Conservation (phyloP, 1,140 invertebrate species). For the Plodia interpunctella region DNA sequence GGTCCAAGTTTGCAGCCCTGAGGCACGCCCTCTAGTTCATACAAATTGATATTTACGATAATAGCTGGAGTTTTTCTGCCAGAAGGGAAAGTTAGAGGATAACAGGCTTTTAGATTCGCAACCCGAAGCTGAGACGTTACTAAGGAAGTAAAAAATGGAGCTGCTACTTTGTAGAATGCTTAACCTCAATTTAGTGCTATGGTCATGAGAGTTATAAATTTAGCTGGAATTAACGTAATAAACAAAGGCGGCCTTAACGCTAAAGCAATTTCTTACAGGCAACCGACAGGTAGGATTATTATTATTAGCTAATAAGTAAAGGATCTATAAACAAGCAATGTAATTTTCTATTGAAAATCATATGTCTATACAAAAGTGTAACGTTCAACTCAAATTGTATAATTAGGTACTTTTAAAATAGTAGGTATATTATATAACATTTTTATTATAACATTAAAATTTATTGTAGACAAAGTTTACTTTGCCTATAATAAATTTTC, state of each 20-base stretch:
- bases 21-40: slow-evolving; percentile 60
- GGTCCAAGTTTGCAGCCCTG: slow-evolving; percentile 18
- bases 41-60: slow-evolving; percentile 73
- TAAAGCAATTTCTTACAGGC: no score
- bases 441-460: no score
- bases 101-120: slow-evolving; percentile 61
- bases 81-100: slow-evolving; percentile 60
- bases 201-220: slow-evolving; percentile 1
- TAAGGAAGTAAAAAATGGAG: slow-evolving; percentile 56
- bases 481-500: no score
- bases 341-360: no score
- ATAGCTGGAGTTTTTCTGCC: slow-evolving; percentile 66
- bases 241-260: not conserved
- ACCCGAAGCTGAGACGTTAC: slow-evolving; percentile 52
- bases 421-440: no score
- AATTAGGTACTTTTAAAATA: no score
- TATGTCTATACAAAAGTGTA: no score
- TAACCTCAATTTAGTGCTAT: not conserved
- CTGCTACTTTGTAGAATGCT: slow-evolving; percentile 34
- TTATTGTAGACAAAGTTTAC: no score
- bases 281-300: not conserved
- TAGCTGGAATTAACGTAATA: not conserved
- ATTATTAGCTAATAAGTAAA: no score
- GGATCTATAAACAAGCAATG: no score
- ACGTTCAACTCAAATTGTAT: no score